A percentile compares a stretch with the other conserved stretches of the same genome.
phyloP scores from a whole-genome alignment of 1,140 invertebrate genomes.

The Centruroides vittatus region DNA sequence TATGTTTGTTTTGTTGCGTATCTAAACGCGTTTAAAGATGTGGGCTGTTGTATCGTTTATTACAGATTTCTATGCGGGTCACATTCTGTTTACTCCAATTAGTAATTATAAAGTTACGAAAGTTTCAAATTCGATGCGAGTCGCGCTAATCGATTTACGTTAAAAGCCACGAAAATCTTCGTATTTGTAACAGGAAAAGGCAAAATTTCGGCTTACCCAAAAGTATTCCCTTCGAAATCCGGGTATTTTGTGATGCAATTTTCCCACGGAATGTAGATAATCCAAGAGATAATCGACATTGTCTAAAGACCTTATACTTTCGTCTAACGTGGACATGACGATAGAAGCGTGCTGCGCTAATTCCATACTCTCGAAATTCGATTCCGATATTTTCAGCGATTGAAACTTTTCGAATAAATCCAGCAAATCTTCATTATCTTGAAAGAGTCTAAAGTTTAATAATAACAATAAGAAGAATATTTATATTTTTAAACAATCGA shows the following conservation, averaged over 20 bases:
- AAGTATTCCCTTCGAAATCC: conserved; percentile 75
- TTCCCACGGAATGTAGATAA: conserved; percentile 64
- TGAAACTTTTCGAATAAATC: conserved; percentile 66
- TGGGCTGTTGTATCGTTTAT: too few relatives aligned
- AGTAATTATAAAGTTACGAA: too few relatives aligned
- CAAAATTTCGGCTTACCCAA: conserved; percentile 46
- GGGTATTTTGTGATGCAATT: conserved; percentile 62
- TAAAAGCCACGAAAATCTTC: too few relatives aligned
- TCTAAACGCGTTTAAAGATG: too few relatives aligned
- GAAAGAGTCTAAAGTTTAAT: conserved; percentile 52
- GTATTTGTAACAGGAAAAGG: too few relatives aligned
- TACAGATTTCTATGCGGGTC: too few relatives aligned
- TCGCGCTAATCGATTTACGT: too few relatives aligned
- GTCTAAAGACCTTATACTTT: conserved; percentile 70
- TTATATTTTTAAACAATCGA: too few relatives aligned
- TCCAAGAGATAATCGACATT: conserved; percentile 68
- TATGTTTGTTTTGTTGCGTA: too few relatives aligned
- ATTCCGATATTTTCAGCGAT: conserved; percentile 56
- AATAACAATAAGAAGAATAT: too few relatives aligned
- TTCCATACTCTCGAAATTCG: conserved; percentile 61
- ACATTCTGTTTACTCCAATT: too few relatives aligned
- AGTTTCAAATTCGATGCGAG: too few relatives aligned
- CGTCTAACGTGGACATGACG: conserved; percentile 67
- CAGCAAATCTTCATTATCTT: conserved; percentile 65
- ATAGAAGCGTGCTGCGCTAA: conserved; percentile 73